Conservation (phyloP, 2,888 invertebrate genomes). For the Mesorhabditis spiculigera region DNA sequence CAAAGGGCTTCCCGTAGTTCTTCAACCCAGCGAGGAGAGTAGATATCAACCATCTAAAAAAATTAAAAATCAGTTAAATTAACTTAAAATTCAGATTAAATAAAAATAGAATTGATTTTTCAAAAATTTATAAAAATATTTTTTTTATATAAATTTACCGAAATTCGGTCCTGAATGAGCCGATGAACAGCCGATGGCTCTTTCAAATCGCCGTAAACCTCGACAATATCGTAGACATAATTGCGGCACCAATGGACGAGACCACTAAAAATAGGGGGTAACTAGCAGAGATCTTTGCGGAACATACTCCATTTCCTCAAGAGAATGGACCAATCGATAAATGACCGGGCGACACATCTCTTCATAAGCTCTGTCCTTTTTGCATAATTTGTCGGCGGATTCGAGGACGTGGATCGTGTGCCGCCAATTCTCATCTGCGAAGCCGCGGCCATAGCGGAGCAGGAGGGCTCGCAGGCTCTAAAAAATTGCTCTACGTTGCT, state of each 20-base stretch:
- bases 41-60: slow-evolving; percentile 1
- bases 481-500: too few relatives aligned
- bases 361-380: background rate
- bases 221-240: too few relatives aligned
- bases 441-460: background rate
- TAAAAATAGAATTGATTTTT: too few relatives aligned
- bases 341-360: too few relatives aligned
- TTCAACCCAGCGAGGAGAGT: background rate
- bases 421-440: background rate
- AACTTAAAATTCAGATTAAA: background rate
- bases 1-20: background rate
- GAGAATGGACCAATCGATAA: too few relatives aligned
- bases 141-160: background rate
- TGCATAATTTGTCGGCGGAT: background rate
- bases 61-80: background rate
- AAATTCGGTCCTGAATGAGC: background rate
- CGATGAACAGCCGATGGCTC: too few relatives aligned
- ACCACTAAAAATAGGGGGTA: too few relatives aligned
- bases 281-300: too few relatives aligned
- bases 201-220: too few relatives aligned
- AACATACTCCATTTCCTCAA: too few relatives aligned
- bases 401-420: background rate
- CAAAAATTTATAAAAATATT: too few relatives aligned
- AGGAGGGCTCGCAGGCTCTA: background rate
- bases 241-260: too few relatives aligned